Percentiles rank a stretch among this genome's conserved stretches.
phyloP scores from a whole-genome alignment of 1,140 invertebrate species.

The Penaeus indicus region DNA sequence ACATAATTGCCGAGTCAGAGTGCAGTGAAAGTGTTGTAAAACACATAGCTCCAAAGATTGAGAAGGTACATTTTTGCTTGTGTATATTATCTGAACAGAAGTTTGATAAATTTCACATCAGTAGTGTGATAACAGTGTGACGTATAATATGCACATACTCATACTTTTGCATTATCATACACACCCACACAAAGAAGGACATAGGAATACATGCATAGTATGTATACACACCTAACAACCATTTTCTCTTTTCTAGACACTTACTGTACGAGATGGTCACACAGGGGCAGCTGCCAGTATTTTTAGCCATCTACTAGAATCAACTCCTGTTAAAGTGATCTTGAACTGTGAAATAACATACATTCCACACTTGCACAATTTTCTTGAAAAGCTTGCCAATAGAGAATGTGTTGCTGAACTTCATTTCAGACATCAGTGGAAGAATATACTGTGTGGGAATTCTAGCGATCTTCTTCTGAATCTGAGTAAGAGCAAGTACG shows the following conservation, averaged over 20 bases:
- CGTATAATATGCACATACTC: too few species aligned
- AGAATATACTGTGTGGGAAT: conserved; percentile 22
- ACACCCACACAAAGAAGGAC: too few species aligned
- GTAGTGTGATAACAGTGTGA: background rate
- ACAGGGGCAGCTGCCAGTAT: conserved; percentile 33
- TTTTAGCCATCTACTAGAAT: background rate
- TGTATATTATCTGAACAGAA: background rate
- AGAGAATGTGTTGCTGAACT: conserved; percentile 26
- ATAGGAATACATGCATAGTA: too few species aligned
- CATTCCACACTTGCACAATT: conserved; percentile 31
- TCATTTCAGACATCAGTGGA: conserved; percentile 44
- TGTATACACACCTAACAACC: background rate
- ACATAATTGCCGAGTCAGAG: conserved; percentile 41
- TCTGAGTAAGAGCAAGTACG: background rate
- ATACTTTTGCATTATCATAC: too few species aligned
- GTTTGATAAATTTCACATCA: too few species aligned
- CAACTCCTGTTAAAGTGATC: conserved; percentile 22
- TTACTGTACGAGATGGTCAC: conserved; percentile 41
- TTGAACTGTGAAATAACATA: conserved; percentile 33
- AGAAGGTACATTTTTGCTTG: background rate
- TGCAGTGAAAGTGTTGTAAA: background rate
- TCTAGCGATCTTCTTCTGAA: background rate
- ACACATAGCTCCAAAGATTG: conserved; percentile 6
- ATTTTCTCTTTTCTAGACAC: conserved; percentile 2
- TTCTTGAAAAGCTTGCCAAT: conserved; percentile 1